These are phyloP conservation scores for Melopsittacus undulatus DNA, from an alignment of 2,797 vertebrate genomes.

Conservation along the genomic window DNA sequence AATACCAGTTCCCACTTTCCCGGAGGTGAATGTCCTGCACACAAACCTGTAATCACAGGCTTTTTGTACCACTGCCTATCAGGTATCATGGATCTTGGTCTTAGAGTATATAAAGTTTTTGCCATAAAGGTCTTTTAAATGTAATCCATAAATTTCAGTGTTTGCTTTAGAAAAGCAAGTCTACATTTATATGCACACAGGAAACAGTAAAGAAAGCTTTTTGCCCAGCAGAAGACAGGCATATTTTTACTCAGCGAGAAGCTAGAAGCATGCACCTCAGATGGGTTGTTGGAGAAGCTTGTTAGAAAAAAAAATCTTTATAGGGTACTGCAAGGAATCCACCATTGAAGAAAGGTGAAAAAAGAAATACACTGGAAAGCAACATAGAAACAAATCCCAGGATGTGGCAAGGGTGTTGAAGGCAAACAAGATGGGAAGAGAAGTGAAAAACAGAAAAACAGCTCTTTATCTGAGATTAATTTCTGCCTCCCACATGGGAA, in stretches of 20 bases:
- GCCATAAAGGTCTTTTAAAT: background rate
- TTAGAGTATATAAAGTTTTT: background rate
- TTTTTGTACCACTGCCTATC: background rate
- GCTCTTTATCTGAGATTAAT: background rate
- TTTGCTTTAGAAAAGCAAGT: background rate
- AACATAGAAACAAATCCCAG: background rate
- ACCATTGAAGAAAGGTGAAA: background rate
- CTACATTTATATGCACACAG: background rate
- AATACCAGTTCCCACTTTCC: background rate
- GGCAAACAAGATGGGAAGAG: background rate
- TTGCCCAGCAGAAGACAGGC: background rate
- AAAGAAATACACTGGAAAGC: background rate
- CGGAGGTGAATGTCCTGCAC: background rate
- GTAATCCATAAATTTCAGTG: background rate
- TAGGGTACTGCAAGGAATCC: background rate
- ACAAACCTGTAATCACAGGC: background rate
- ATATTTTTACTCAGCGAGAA: background rate
- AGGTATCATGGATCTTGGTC: background rate
- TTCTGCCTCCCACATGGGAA: background rate
- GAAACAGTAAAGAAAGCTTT: background rate
- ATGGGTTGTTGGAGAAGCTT: background rate
- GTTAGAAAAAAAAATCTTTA: background rate
- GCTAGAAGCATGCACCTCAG: background rate
- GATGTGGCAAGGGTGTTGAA: background rate
- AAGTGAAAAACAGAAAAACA: background rate